These are phyloP conservation scores for Rousettus leschenaultii DNA, from an alignment of 2,113 vertebrate species.

Conservation along the genomic window DNA sequence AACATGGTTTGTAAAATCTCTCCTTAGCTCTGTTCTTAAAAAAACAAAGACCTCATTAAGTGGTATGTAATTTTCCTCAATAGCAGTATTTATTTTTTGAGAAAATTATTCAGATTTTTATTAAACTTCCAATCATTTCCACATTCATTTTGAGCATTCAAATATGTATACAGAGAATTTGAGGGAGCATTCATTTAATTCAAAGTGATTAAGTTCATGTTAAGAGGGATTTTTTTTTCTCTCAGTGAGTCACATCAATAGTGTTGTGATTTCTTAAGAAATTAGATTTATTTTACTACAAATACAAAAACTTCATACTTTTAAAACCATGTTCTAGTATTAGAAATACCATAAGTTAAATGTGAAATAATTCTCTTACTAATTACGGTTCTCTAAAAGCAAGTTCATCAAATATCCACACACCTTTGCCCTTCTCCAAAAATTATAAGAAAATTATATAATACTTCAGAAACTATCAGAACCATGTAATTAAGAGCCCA, in stretches of 20 bases:
- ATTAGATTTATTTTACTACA: background rate
- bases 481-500: background rate
- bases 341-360: background rate
- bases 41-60: background rate
- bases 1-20: background rate
- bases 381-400: background rate
- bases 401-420: background rate
- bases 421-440: fast-evolving
- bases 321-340: background rate
- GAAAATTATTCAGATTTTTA: background rate
- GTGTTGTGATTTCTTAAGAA: background rate
- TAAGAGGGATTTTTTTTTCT: background rate
- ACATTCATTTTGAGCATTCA: background rate
- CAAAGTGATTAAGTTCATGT: background rate
- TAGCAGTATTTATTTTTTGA: background rate
- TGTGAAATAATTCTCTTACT: background rate
- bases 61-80: background rate
- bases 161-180: background rate
- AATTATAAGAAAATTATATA: background rate
- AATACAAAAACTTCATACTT: background rate
- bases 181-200: background rate
- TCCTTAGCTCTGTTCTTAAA: background rate
- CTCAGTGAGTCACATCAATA: background rate
- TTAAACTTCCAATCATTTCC: background rate
- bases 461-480: background rate